These are phyloP conservation scores for Corythornis madagascariensis DNA, from an alignment of 2,113 vertebrate species.

Conservation along the genomic window DNA sequence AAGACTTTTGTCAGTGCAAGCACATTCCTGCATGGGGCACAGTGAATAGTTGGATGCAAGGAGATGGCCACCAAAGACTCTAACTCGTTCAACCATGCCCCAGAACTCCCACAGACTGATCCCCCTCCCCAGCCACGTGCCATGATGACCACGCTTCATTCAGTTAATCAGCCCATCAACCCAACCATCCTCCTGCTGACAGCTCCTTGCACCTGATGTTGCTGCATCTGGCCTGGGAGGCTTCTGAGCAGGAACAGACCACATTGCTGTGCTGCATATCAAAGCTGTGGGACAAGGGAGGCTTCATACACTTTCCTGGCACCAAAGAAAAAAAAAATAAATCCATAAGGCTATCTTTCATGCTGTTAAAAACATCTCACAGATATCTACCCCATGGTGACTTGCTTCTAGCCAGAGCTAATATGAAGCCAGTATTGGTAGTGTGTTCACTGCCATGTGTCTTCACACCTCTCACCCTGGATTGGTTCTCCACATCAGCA, in stretches of 20 bases:
- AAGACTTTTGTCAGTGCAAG: neutral
- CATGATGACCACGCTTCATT: neutral
- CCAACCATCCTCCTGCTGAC: neutral
- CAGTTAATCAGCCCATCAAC: neutral
- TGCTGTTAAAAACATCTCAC: neutral
- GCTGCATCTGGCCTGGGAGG: neutral
- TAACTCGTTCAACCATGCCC: neutral
- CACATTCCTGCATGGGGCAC: fast-evolving
- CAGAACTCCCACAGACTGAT: neutral
- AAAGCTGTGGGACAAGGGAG: no score
- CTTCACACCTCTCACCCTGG: neutral
- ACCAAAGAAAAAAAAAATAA: neutral
- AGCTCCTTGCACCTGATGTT: neutral
- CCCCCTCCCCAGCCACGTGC: fast-evolving
- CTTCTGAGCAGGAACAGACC: neutral
- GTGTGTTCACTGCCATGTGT: fast-evolving
- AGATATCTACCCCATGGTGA: fast-evolving
- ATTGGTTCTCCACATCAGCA: neutral
- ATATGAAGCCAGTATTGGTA: neutral
- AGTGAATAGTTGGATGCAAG: neutral
- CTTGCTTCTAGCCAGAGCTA: neutral
- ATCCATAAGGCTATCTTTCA: neutral
- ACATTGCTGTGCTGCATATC: neutral
- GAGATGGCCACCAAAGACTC: neutral
- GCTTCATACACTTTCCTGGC: neutral